Percentiles rank a stretch among this genome's conserved stretches.
Conservation (phyloP, 1,140 invertebrate species). For the Achatina immaculata region DNA sequence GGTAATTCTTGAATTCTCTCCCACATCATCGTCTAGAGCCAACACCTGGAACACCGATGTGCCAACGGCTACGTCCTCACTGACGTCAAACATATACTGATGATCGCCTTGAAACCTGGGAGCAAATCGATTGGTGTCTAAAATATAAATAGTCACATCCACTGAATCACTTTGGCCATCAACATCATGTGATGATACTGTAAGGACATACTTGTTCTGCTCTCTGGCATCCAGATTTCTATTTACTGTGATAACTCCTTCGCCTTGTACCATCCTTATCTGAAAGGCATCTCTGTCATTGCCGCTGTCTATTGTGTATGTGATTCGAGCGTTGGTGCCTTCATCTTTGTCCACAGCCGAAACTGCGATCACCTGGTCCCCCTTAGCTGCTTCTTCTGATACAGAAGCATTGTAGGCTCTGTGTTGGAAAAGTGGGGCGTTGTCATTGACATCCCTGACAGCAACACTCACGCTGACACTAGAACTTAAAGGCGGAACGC, state of each 20-base stretch:
- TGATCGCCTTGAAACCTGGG: constrained; percentile 83
- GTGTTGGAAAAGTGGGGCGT: constrained; percentile 90
- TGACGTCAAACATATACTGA: constrained; percentile 83
- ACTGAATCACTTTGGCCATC: constrained; percentile 87
- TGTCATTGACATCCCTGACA: constrained; percentile 95
- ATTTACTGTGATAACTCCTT: constrained; percentile 90
- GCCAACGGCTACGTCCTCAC: constrained; percentile 91
- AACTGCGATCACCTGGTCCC: constrained; percentile 89
- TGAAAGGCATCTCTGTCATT: constrained; percentile 90
- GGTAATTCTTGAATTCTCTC: constrained; percentile 87
- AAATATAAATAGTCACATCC: constrained; percentile 91
- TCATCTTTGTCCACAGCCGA: constrained; percentile 93
- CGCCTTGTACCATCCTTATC: constrained; percentile 87
- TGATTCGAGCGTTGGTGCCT: constrained; percentile 82
- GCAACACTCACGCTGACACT: constrained; percentile 89
- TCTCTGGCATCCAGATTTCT: constrained; percentile 83
- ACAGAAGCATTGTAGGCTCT: constrained; percentile 86
- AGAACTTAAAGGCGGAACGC: constrained; percentile 83
- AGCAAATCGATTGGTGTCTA: constrained; percentile 94
- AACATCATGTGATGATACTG: constrained; percentile 87
- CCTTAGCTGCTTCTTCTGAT: constrained; percentile 89
- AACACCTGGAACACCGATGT: constrained; percentile 92
- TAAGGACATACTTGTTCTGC: constrained; percentile 70
- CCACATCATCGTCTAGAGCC: constrained; percentile 94
- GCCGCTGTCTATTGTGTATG: constrained; percentile 92